Base-by-base conservation (phyloP, 92 coral and sea anemone species). In the Zoanthus solanderi region DNA sequence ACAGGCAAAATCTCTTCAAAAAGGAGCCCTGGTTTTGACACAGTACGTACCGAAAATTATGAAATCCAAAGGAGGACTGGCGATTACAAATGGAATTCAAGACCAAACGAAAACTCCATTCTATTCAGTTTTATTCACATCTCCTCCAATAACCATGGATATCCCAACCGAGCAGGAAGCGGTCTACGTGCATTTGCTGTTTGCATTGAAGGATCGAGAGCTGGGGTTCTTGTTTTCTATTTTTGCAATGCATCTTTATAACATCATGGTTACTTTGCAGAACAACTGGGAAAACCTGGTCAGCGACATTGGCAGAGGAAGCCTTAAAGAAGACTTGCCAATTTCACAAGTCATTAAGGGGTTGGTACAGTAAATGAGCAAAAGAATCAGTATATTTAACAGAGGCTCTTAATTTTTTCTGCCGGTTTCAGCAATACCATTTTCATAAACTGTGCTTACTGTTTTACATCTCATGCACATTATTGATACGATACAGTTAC, bases 161-260 rank as follows among this genome's bases (percentile, higher is more conserved):
- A 78, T 90, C 56, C 45, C 80, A 15, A 85, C 89, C 18, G 92
- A 90, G 32, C 92, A 86, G 34, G 92, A 85, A 12, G 76, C 89
- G 23, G 12, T 85, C 5, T 90, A 90, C 23, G 69, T 78, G 18
- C 86, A 85, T 79, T 76, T 90, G 23, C 89, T 90, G 9, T 90
- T 90, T 84, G 92, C 83, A 17, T 67, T 90, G 47, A 90, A 85
- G 82, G 92, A 90, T 72, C 83, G 86, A n/a, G 83, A 90, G 42
- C 86, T 90, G 31, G 92, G 92, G 5, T 12, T 56, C 30, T 68
- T 90, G 28, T 83, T 42, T n/a, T 84, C 89, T 71, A 54, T 66
- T 29, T 90, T 90, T 80, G 76, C 92, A 14, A 88, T 84, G 76
- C 57, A 83, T 32, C 57, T 90, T 47, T 86, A 90, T 85, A 16